Evolutionary conservation across 2,113 vertebrate genomes (phyloP).

Genomic region (Chlorocebus sabaeus): DNA sequence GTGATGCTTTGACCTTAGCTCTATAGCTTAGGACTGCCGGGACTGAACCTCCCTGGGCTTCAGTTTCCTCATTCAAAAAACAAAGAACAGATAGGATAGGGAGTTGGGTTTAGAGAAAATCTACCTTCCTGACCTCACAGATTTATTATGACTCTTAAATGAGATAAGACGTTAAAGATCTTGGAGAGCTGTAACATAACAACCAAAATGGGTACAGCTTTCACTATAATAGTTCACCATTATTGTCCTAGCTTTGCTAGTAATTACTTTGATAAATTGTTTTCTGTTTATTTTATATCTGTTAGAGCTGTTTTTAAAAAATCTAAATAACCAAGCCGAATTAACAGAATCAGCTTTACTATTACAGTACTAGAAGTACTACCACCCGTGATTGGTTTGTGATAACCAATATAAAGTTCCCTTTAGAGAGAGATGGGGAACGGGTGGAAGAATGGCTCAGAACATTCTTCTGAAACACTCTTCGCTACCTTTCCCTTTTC

Average conservation of each 20-base stretch:
- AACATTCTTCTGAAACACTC: background rate
- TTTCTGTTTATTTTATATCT: background rate
- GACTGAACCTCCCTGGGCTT: background rate
- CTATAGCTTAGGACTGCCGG: background rate
- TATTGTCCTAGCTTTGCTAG: background rate
- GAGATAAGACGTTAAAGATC: background rate
- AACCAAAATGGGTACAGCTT: background rate
- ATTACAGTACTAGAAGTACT: background rate
- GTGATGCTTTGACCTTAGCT: background rate
- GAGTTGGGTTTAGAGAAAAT: background rate
- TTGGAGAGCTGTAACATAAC: background rate
- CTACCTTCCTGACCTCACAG: background rate
- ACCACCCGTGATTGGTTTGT: background rate
- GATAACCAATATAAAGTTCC: background rate
- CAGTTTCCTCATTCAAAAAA: background rate
- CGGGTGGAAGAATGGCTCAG: background rate
- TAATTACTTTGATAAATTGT: background rate
- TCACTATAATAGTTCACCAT: background rate
- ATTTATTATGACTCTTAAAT: background rate
- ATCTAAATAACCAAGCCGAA: background rate
- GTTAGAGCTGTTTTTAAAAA: background rate
- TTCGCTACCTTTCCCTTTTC: background rate
- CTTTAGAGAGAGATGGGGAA: background rate
- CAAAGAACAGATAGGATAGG: too few relatives aligned
- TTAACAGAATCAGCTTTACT: background rate